Evolutionary conservation across 2,888 invertebrate species (phyloP).

Genomic region (Nebria brevicollis): DNA sequence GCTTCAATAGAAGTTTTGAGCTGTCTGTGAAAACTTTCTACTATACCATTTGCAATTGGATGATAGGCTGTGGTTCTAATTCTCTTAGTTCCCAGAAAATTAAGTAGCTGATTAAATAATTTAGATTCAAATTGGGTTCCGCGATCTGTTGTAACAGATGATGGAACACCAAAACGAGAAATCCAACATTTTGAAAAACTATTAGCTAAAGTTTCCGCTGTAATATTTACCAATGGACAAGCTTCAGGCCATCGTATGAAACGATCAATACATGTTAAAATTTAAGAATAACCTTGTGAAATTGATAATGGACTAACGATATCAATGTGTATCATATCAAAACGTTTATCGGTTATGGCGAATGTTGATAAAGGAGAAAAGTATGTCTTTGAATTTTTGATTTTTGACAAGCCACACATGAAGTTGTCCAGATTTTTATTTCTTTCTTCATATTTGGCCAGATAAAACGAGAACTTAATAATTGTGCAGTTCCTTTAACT

Average conservation of each 20-base stretch:
- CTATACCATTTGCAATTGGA: too few species aligned
- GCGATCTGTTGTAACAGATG: conserved; percentile 49
- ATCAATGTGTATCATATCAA: conserved; percentile 52
- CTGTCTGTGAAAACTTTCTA: too few species aligned
- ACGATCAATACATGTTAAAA: too few species aligned
- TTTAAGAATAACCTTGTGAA: too few species aligned
- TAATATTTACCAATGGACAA: too few species aligned
- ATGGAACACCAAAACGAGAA: conserved; percentile 38
- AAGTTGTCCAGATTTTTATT: neutral
- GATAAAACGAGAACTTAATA: neutral
- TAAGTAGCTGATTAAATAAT: conserved; percentile 42
- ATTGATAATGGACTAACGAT: too few species aligned
- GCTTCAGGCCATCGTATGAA: too few species aligned
- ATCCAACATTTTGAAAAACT: too few species aligned
- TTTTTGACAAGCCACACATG: neutral
- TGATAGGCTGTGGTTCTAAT: too few species aligned
- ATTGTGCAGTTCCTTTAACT: neutral
- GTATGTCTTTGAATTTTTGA: neutral
- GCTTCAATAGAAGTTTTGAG: too few species aligned
- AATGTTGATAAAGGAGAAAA: conserved; percentile 24
- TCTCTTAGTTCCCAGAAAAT: conserved; percentile 47
- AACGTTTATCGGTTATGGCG: conserved; percentile 50
- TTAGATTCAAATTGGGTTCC: conserved; percentile 38
- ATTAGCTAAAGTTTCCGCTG: too few species aligned
- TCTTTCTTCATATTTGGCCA: neutral